Base-by-base conservation (phyloP, 2,888 invertebrate species). In the Nomada hirtipes region DNA sequence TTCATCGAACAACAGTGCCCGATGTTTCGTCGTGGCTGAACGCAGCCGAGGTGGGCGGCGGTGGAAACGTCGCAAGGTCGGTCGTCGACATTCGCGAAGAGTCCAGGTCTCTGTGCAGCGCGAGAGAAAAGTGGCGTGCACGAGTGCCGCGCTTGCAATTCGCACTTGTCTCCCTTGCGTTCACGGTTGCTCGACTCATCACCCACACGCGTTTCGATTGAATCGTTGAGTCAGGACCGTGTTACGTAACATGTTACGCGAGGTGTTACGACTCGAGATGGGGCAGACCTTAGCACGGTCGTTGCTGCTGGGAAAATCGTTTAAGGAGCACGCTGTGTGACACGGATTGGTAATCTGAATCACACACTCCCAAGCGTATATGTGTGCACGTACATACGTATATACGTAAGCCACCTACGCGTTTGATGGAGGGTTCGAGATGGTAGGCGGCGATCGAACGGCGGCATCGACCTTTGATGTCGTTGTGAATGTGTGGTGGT, bases 61-160 rank as follows among this genome's bases (percentile, higher is more conserved):
- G 59, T 61, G 67, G 86, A 86, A 86, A 79, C 87, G 84, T 89
- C 89, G 91, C 91, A 91, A 91, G 91, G 91, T 80, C 91, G 91
- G 91, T 91, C 91, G 88, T 89, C 91, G 91, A 89, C 91, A 84
- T 69, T 59, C 42, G 29, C 60, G 76, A 75, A 73, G 72, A 69
- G n/a, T 69, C 64, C 59, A 61, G 3, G 75, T 72, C 74, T 71
- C 79, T 68, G 29, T 23, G 69, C 23, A 36, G 11, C 60, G 20
- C 50, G 18, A 29, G 61, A 20, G 72, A 71, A 80, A 76, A 65
- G 64, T 72, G 60, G 53, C 26, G 47, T 73, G 42, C 71, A 20
- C 36, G 20, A 59, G 69, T n/a, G 55, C 44, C n/a, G n/a, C 26
- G 10, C 26, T 53, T 0, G 13, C 44, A 55, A 50, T 42, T 59